A percentile compares a stretch with the other conserved stretches of the same genome.
Conservation (phyloP, 2,797 vertebrate species). For the Enteromius thamalakanensis region DNA sequence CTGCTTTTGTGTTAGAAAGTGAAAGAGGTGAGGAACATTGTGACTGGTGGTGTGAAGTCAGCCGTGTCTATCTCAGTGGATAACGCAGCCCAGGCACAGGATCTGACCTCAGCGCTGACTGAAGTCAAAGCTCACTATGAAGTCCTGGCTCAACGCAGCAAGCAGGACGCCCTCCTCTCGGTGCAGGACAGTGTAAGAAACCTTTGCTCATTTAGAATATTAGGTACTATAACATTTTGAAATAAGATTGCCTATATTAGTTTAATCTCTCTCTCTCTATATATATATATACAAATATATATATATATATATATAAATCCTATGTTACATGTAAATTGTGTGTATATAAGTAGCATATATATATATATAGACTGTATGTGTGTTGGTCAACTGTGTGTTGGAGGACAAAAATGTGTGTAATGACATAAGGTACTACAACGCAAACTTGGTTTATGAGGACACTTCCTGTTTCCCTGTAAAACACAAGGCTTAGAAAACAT, state of each 20-base stretch:
- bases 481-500: too few relatives aligned
- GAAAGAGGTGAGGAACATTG: constrained; percentile 71
- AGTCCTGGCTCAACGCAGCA: constrained; percentile 67
- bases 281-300: not conserved
- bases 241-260: not conserved
- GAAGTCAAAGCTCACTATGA: constrained; percentile 72
- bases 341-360: too few relatives aligned
- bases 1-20: constrained; percentile 65
- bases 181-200: constrained; percentile 69
- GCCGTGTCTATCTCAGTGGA: constrained; percentile 73
- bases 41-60: constrained; percentile 67
- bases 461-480: too few relatives aligned
- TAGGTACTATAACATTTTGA: not conserved
- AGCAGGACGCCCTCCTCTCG: constrained; percentile 69
- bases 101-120: constrained; percentile 67
- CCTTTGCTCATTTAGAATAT: not conserved
- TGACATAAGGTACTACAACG: too few relatives aligned
- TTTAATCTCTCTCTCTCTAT: too few relatives aligned
- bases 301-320: too few relatives aligned
- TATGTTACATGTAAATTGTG: too few relatives aligned
- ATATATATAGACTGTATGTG: too few relatives aligned
- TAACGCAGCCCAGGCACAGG: constrained; percentile 68
- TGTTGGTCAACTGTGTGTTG: too few relatives aligned
- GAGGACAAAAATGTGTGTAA: too few relatives aligned
- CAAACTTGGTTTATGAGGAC: too few relatives aligned